Conservation (phyloP, 2,113 vertebrate species). For the Bos taurus region DNA sequence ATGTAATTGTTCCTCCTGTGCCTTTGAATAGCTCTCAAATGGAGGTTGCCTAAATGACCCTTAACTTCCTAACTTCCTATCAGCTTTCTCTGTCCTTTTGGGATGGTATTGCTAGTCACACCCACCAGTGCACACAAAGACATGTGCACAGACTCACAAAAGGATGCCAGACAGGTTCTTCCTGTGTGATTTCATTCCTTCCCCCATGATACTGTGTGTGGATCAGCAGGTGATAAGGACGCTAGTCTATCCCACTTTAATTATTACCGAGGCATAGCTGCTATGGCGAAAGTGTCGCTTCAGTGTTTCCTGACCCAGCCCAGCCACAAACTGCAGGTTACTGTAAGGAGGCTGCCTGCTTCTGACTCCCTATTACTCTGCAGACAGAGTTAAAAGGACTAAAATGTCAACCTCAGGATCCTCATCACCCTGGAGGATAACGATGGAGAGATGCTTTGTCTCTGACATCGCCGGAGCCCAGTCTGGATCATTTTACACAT, state of each 20-base stretch:
- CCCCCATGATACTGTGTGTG: background rate
- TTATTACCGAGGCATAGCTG: background rate
- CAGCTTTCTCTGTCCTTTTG: background rate
- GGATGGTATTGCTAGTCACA: background rate
- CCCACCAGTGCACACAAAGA: background rate
- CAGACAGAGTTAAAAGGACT: background rate
- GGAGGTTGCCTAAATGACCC: background rate
- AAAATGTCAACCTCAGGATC: background rate
- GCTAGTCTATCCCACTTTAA: background rate
- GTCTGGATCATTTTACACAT: background rate
- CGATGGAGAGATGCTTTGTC: background rate
- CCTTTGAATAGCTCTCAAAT: slow-evolving; percentile 34
- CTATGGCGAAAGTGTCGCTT: background rate
- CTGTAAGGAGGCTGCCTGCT: background rate
- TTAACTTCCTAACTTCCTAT: background rate
- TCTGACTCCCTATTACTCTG: background rate
- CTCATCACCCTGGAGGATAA: background rate
- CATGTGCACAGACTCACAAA: background rate
- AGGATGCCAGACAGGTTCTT: background rate
- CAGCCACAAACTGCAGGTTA: background rate
- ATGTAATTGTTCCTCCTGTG: slow-evolving; percentile 46
- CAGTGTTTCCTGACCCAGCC: background rate
- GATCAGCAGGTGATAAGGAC: background rate
- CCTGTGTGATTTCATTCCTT: slow-evolving; percentile 21
- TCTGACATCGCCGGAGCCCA: background rate